A percentile compares a stretch with the other conserved stretches of the same genome.
phyloP scores from a whole-genome alignment of 2,888 invertebrate species.

The Synanthedon vespiformis region DNA sequence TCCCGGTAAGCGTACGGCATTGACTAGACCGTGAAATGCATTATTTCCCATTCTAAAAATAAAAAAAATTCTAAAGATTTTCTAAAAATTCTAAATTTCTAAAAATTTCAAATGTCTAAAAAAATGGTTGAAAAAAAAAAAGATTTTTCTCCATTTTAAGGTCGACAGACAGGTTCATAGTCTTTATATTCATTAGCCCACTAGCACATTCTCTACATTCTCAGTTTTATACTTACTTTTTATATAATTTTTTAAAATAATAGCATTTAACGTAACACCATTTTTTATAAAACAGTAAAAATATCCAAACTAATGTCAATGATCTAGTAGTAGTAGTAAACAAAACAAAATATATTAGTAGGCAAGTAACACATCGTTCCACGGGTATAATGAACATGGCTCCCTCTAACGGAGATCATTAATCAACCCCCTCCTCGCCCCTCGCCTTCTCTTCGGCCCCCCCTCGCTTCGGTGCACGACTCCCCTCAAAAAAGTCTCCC shows the following conservation, averaged over 20 bases:
- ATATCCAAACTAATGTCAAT: constrained; percentile 47
- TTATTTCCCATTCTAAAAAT: too few relatives aligned
- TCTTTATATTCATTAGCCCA: too few relatives aligned
- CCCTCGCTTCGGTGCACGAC: constrained; percentile 32
- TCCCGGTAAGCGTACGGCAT: background rate
- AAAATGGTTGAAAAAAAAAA: too few relatives aligned
- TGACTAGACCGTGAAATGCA: too few relatives aligned
- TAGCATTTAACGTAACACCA: constrained; percentile 14
- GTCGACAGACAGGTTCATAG: too few relatives aligned
- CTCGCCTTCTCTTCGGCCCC: constrained; percentile 21
- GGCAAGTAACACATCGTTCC: constrained; percentile 66
- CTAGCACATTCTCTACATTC: too few relatives aligned
- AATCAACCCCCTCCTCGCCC: constrained; percentile 43
- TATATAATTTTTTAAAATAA: too few relatives aligned
- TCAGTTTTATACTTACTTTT: too few relatives aligned
- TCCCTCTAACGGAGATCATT: constrained; percentile 57
- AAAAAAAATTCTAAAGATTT: too few relatives aligned
- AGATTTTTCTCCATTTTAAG: too few relatives aligned
- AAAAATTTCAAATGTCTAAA: too few relatives aligned
- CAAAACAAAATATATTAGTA: constrained; percentile 61
- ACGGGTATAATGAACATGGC: constrained; percentile 67
- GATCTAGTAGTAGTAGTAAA: constrained; percentile 53
- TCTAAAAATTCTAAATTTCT: too few relatives aligned
- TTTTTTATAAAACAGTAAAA: constrained; percentile 60
- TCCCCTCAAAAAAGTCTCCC: constrained; percentile 54